Evolutionary conservation across 2,797 vertebrate genomes (phyloP), one percentile per base, ranked within the genome.

Genomic region (Lacerta viridis): DNA sequence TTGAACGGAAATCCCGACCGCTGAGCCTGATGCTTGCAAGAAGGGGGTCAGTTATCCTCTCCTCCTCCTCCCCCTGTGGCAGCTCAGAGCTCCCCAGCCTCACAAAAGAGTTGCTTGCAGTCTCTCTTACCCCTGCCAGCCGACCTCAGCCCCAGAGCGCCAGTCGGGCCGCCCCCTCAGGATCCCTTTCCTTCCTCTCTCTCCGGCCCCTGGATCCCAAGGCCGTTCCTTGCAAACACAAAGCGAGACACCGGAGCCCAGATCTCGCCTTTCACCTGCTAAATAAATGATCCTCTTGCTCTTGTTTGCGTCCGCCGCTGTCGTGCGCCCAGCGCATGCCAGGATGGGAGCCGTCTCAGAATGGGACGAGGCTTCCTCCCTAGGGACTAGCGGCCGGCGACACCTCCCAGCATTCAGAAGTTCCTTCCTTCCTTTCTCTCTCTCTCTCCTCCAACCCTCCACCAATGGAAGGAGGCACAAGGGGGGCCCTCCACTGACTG

Each of bases 61-160:
- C 64, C 7, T 66, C 64, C 13, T 18, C 25, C 1, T 11, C 3
- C 29, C 27, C 50, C 50, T 15, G 50, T 10, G 13, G 50, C 50
- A 55, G 50, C 50, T 0, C 29, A 68, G 11, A 71, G 0, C 7
- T 33, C 25, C n/a, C 69, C 69, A 33, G 69, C 4, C 71, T 72
- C 71, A 72, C 71, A 55, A 64, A 64, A 18, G 20, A 23, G 18
- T 7, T 23, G 5, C 6, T 18, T 46, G n/a, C 1, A 41, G 43
- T 7, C 29, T 18, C 36, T 13, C 64, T 79, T 79, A 29, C 61
- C 41, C 85, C n/a, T 2, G 1, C 2, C 11, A 15, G 10, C 5
- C 0, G 17, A 41, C 7, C 71, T 7, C n/a, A 6, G 5, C 17
- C 1, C 18, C 66, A 17, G 39, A 46, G 27, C 0, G 6, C 9